These are phyloP conservation scores for Cuculus canorus DNA, from an alignment of 2,797 vertebrate species.

Conservation along the genomic window DNA sequence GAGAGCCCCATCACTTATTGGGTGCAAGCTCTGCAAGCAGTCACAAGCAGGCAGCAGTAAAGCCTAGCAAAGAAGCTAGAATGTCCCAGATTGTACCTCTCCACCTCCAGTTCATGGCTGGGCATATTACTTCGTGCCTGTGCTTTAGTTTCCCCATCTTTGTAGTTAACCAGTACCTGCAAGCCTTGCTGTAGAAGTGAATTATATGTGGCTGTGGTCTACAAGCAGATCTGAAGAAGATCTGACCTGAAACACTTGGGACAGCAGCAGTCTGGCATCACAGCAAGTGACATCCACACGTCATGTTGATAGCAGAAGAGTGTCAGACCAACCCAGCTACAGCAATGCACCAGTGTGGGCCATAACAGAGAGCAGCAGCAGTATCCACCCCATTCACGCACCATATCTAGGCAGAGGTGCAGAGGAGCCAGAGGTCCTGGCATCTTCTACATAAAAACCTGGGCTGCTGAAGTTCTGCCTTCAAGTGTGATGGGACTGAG, in stretches of 20 bases:
- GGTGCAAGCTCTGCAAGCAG: neutral
- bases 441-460: neutral
- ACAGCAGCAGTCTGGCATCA: neutral
- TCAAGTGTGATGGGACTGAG: rapidly evolving
- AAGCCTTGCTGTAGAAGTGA: neutral
- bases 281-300: rapidly evolving
- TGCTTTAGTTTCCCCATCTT: neutral
- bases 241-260: neutral
- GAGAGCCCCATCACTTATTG: neutral
- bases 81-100: neutral
- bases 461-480: neutral
- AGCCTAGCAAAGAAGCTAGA: neutral
- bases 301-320: neutral
- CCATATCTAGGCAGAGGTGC: neutral
- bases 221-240: neutral
- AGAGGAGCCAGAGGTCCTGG: neutral
- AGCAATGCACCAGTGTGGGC: rapidly evolving
- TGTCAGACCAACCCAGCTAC: neutral
- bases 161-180: neutral
- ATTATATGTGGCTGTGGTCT: neutral
- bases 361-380: neutral
- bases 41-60: neutral
- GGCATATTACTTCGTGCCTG: neutral
- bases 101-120: neutral
- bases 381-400: neutral